Evolutionary conservation across 2,113 vertebrate genomes (phyloP).

Genomic region (Gymnorhina tibicen): DNA sequence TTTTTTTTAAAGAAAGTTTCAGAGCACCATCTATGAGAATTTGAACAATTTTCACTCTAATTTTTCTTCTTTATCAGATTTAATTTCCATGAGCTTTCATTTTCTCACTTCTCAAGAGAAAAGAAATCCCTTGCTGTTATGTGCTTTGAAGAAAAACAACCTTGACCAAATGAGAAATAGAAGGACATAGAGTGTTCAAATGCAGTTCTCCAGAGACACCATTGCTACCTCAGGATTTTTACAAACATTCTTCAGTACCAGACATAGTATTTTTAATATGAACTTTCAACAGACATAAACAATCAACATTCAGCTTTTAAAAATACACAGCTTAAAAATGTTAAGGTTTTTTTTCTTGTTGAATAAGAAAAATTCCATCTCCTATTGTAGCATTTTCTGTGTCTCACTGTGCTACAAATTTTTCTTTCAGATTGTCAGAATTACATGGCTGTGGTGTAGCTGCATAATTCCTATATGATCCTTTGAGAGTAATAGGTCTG

Average conservation of each 20-base stretch:
- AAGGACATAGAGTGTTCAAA: not conserved
- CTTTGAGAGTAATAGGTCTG: not conserved
- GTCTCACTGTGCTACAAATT: not conserved
- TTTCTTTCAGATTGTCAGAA: not conserved
- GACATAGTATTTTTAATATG: not conserved
- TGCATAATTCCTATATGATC: not conserved
- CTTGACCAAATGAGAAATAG: not conserved
- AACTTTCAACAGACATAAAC: not conserved
- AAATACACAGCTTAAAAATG: not conserved
- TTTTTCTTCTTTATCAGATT: not conserved
- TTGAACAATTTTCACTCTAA: not conserved
- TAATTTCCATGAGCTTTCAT: not conserved
- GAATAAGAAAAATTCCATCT: not conserved
- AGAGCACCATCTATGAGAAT: not conserved
- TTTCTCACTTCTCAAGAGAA: not conserved
- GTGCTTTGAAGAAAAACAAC: not conserved
- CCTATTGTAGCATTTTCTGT: not conserved
- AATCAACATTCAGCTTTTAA: not conserved
- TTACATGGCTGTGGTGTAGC: not conserved
- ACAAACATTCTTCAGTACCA: not conserved
- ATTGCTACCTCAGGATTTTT: not conserved
- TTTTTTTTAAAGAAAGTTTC: not conserved
- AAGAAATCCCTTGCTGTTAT: not conserved
- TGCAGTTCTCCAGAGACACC: not conserved
- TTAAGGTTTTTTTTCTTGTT: not conserved